phyloP scores from a whole-genome alignment of 2,888 invertebrate genomes.

The Eurytoma californica region DNA sequence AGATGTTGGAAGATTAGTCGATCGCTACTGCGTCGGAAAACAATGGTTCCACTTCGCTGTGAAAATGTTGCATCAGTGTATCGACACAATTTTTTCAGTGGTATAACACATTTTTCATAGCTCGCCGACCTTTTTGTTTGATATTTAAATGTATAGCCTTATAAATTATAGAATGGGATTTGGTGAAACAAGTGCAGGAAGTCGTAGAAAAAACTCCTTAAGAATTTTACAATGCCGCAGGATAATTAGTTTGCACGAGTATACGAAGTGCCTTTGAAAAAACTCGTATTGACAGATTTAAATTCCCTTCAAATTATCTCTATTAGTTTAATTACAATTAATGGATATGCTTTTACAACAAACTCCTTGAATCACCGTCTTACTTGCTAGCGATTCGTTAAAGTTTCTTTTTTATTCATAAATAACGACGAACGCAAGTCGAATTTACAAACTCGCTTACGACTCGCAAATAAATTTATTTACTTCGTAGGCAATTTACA shows the following conservation, averaged over 20 bases:
- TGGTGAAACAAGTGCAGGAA: slow-evolving; percentile 25
- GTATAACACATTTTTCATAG: neutral
- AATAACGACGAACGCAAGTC: too few relatives aligned
- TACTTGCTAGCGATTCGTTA: too few relatives aligned
- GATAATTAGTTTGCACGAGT: slow-evolving; percentile 7
- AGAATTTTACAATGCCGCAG: slow-evolving; percentile 32
- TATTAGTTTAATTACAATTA: slow-evolving; percentile 17
- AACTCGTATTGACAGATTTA: slow-evolving; percentile 2
- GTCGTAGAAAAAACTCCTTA: slow-evolving; percentile 36
- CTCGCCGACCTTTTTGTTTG: neutral
- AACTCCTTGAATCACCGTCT: neutral
- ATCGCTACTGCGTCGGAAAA: slow-evolving; percentile 23
- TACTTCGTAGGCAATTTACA: slow-evolving; percentile 6
- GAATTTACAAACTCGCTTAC: neutral
- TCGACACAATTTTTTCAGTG: neutral
- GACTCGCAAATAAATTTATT: neutral
- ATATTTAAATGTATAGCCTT: slow-evolving; percentile 2
- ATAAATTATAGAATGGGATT: neutral
- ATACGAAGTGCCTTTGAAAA: slow-evolving; percentile 21
- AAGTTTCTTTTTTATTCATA: too few relatives aligned
- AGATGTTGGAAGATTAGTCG: slow-evolving; percentile 36
- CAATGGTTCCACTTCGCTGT: slow-evolving; percentile 5
- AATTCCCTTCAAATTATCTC: neutral
- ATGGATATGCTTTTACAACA: slow-evolving; percentile 29
- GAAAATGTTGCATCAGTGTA: slow-evolving; percentile 23